These are phyloP conservation scores for Erethizon dorsatum DNA, from an alignment of 2,797 vertebrate species.

Conservation along the genomic window DNA sequence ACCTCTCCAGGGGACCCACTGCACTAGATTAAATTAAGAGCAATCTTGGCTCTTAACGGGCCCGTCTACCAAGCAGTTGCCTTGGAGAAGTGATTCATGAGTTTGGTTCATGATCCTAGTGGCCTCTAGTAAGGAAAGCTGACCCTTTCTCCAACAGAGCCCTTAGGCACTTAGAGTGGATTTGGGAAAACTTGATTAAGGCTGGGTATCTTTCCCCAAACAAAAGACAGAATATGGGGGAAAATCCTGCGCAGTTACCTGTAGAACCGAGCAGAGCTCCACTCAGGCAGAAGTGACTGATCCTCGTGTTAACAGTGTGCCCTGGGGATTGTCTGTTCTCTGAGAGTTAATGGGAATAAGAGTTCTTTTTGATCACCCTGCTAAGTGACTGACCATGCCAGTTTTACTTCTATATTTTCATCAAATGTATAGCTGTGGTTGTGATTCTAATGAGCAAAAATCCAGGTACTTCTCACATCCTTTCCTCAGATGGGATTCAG, in stretches of 20 bases:
- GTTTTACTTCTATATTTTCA: constrained; percentile 18
- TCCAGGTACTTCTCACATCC: not conserved
- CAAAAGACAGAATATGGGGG: not conserved
- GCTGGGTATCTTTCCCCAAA: constrained; percentile 53
- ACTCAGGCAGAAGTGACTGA: not conserved
- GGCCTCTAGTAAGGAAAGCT: constrained; percentile 78
- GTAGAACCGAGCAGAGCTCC: not conserved
- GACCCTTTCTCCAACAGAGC: constrained; percentile 70
- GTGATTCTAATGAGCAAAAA: constrained; percentile 8
- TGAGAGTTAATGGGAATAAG: not conserved
- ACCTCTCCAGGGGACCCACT: constrained; percentile 80
- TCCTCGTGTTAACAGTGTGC: not conserved
- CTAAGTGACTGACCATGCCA: not conserved
- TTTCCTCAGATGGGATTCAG: constrained; percentile 44
- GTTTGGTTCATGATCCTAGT: constrained; percentile 86
- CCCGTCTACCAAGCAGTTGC: constrained; percentile 82
- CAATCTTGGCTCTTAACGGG: constrained; percentile 86
- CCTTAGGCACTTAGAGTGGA: constrained; percentile 63
- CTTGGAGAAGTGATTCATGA: constrained; percentile 86
- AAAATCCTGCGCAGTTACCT: not conserved
- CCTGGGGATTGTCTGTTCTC: not conserved
- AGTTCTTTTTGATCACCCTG: not conserved
- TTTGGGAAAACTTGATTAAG: constrained; percentile 58
- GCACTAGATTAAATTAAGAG: constrained; percentile 88
- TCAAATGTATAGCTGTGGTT: not conserved